Evolutionary conservation across 1,140 invertebrate genomes (phyloP).

Genomic region (Caenorhabditis elegans): DNA sequence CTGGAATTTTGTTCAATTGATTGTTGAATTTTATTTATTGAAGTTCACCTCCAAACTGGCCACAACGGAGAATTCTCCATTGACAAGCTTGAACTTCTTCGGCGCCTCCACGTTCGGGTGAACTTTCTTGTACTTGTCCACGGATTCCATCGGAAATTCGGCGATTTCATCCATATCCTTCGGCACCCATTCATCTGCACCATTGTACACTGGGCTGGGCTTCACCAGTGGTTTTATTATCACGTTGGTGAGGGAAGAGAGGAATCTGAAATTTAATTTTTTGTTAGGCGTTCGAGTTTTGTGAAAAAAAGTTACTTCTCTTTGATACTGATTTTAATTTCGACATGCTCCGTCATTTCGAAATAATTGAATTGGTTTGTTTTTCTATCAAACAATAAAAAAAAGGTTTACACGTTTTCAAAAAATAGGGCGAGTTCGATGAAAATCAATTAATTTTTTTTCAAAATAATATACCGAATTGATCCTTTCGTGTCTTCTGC

Average conservation of each 20-base stretch:
- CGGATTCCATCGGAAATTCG: neutral
- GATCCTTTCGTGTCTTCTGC: neutral
- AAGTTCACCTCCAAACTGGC: neutral
- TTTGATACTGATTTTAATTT: neutral
- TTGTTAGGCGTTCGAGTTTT: neutral
- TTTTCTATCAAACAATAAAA: too few relatives aligned
- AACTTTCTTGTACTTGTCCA: slow-evolving; percentile 33
- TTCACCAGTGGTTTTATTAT: neutral
- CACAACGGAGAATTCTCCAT: slow-evolving; percentile 25
- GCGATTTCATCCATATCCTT: slow-evolving; percentile 20
- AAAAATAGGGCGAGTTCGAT: too few relatives aligned
- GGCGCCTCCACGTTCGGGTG: slow-evolving; percentile 9
- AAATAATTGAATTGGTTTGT: too few relatives aligned
- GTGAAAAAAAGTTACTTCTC: neutral
- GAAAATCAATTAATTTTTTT: too few relatives aligned
- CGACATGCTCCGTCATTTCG: neutral
- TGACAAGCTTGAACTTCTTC: neutral
- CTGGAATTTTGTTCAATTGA: neutral
- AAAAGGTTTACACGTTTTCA: neutral
- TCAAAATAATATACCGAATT: neutral
- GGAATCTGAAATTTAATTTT: neutral
- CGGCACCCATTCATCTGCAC: slow-evolving; percentile 22
- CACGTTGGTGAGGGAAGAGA: neutral
- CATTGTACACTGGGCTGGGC: neutral
- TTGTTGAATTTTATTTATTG: neutral